Evolutionary conservation across 2,888 invertebrate genomes (phyloP), one percentile per base, ranked within the genome.

Genomic region (Epistrophe grossulariae): DNA sequence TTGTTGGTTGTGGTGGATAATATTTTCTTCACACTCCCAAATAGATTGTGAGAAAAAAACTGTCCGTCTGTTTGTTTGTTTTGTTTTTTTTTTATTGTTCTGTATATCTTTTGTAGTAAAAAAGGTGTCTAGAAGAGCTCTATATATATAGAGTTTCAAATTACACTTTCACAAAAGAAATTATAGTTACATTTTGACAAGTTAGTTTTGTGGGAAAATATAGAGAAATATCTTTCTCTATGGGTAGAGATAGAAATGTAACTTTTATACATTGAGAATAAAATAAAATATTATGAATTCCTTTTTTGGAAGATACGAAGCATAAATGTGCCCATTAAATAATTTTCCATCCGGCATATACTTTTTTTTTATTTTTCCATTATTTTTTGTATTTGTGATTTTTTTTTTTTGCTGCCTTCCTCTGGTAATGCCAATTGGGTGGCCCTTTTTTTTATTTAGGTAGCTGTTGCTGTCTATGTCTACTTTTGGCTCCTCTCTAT

Each of bases 191-290:
- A 70, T 70, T 70, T 70, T 70, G 70, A 70, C 55, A 70, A 70
- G 70, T 70, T 55, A 52, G 38, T 71, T 35, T 17, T 80, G 81
- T 77, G 84, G 77, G 71, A 83, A 84, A 76, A 64, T 43, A 40
- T 55, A 55, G 43, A 43, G 19, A 60, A 38, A 4, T 19, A 31
- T 19, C 38, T 43, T 40, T 62, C 9, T 62, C 11, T 59, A 17
- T 59, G 11, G 19, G 40, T n/a, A 24, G 7, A 28, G 4, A 4
- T 6, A 66, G 13, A 43, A 62, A 48, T 66, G 50, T 68, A 68
- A 50, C 68, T 68, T 50, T 68, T 19, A 50, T 50, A 35, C 66
- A 68, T 68, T 68, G 50, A 50, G 50, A 50, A 28, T 28, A 15
- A 28, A 55, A 50, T 50, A 38, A 35, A 68, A 68, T 38, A 50